phyloP scores from a whole-genome alignment of 1,140 invertebrate species.

The Triops longicaudatus region DNA sequence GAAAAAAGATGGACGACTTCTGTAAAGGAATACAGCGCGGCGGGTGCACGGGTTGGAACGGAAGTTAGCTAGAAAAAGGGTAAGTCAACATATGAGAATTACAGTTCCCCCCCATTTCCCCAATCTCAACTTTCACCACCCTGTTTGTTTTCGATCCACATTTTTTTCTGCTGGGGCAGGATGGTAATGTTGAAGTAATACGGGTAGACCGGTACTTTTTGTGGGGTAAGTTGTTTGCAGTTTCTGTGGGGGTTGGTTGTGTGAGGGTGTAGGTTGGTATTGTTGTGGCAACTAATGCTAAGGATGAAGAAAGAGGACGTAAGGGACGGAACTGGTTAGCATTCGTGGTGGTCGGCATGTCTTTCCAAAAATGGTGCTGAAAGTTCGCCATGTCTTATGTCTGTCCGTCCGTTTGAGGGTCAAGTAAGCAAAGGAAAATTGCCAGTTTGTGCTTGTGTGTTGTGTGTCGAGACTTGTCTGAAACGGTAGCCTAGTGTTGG shows the following conservation, averaged over 20 bases:
- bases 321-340: conserved; percentile 9
- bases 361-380: background rate
- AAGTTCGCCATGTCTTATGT: conserved; percentile 15
- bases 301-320: background rate
- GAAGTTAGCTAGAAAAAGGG: background rate
- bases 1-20: background rate
- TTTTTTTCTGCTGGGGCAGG: background rate
- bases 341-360: conserved; percentile 4
- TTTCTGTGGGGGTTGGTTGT: too few species aligned
- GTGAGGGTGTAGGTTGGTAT: too few species aligned
- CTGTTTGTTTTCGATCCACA: background rate
- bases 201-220: too few species aligned
- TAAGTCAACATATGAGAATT: background rate
- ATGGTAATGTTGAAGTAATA: too few species aligned
- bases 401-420: conserved; percentile 10
- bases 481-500: conserved; percentile 11
- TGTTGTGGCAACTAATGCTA: too few species aligned
- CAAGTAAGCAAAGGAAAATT: background rate
- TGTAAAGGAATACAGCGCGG: background rate
- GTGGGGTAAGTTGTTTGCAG: too few species aligned
- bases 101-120: background rate
- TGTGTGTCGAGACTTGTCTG: conserved; percentile 3
- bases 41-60: background rate
- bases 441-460: background rate
- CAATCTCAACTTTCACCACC: background rate